phyloP scores from a whole-genome alignment of 2,113 vertebrate species.

The Mirza zaza region DNA sequence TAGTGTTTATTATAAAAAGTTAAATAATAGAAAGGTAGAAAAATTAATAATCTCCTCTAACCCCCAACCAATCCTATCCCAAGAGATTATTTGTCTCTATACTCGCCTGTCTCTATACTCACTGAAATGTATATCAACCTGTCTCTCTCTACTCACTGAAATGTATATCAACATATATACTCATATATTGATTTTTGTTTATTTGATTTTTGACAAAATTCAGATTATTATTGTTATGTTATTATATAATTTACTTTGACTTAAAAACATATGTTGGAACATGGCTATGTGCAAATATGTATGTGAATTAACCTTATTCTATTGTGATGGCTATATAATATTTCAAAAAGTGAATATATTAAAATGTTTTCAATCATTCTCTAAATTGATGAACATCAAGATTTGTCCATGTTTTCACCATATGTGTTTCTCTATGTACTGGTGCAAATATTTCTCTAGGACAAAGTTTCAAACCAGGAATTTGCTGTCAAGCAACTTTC shows the following conservation, averaged over 20 bases:
- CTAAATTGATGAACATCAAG: background rate
- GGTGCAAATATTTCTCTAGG: background rate
- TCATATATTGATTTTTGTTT: background rate
- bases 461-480: background rate
- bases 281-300: background rate
- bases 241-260: background rate
- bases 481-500: background rate
- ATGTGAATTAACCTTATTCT: background rate
- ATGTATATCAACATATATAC: background rate
- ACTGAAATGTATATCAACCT: background rate
- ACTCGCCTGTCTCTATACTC: too few relatives aligned
- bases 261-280: background rate
- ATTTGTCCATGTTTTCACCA: background rate
- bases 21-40: background rate
- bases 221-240: background rate
- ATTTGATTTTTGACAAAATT: background rate
- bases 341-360: background rate
- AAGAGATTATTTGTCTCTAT: background rate
- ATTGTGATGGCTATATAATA: background rate
- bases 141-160: background rate
- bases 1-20: background rate
- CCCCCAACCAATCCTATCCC: background rate
- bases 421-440: background rate
- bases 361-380: slow-evolving; percentile 31
- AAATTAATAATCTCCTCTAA: background rate